Percentiles rank a stretch among this genome's conserved stretches.
phyloP scores from a whole-genome alignment of 2,113 vertebrate genomes.

The Brachionichthys hirsutus region DNA sequence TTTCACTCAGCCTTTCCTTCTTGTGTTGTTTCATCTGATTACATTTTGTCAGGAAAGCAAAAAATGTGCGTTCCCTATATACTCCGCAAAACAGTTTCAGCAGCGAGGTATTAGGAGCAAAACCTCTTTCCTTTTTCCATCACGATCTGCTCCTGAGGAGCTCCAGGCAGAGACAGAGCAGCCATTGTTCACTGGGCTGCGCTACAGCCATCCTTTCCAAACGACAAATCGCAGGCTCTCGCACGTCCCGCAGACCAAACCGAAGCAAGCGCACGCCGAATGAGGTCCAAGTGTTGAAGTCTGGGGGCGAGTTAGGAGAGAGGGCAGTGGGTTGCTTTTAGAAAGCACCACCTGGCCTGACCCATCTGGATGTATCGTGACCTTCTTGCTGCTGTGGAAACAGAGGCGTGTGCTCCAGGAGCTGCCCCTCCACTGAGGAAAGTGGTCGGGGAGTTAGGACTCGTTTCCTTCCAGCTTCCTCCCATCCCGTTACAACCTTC shows the following conservation, averaged over 20 bases:
- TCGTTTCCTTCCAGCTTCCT: conserved; percentile 30
- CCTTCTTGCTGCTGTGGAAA: conserved; percentile 34
- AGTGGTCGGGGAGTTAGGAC: conserved; percentile 33
- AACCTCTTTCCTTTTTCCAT: conserved; percentile 32
- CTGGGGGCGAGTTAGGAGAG: conserved; percentile 21
- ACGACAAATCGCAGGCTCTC: conserved; percentile 35
- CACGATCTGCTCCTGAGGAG: not conserved
- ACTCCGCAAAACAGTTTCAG: conserved; percentile 10
- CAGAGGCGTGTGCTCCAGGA: conserved; percentile 14
- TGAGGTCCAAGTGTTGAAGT: conserved; percentile 32
- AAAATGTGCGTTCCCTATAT: conserved; percentile 10
- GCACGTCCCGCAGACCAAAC: conserved; percentile 40
- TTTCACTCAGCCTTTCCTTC: conserved; percentile 4
- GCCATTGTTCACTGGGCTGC: conserved; percentile 23
- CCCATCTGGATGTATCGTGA: conserved; percentile 39
- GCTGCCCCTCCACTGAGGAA: conserved; percentile 42
- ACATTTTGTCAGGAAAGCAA: conserved; percentile 12
- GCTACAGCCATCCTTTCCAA: conserved; percentile 25
- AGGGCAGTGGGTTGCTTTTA: conserved; percentile 1
- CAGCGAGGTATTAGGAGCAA: conserved; percentile 3
- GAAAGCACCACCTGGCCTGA: too few species aligned
- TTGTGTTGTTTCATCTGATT: conserved; percentile 1
- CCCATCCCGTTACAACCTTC: conserved; percentile 28
- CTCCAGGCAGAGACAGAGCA: conserved; percentile 32
- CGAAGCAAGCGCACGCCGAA: conserved; percentile 36